Evolutionary conservation across 30 jellyfish, hydroid and myxozoan genomes (phyloP).

Genomic region (Nemopilema nomurai): DNA sequence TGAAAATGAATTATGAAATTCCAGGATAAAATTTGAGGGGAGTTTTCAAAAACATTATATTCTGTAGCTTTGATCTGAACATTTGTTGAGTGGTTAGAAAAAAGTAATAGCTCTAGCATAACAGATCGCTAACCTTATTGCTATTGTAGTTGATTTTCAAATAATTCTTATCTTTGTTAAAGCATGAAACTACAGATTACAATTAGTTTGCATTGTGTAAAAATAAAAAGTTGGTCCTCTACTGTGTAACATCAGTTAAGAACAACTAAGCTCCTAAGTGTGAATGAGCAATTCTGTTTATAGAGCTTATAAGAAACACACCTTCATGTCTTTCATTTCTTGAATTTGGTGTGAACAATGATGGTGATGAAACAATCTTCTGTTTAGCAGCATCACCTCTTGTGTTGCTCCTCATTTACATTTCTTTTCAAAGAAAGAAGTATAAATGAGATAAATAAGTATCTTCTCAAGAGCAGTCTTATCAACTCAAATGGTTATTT

Average conservation of each 20-base stretch:
- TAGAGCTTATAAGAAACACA: neutral
- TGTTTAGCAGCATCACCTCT: neutral
- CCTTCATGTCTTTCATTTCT: constrained; percentile 27
- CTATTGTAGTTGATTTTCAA: neutral
- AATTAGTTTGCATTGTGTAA: too few species aligned
- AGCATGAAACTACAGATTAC: neutral
- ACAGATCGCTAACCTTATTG: too few species aligned
- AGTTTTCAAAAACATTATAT: too few species aligned
- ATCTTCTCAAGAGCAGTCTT: neutral
- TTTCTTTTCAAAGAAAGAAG: neutral
- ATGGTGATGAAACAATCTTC: constrained; percentile 25
- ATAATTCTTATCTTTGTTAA: neutral
- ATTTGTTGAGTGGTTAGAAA: too few species aligned
- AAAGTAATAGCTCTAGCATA: too few species aligned
- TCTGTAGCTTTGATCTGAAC: too few species aligned
- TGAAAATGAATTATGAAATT: neutral
- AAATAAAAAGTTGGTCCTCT: too few species aligned
- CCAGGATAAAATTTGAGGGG: neutral
- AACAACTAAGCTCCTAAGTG: too few species aligned
- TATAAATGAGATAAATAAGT: too few species aligned
- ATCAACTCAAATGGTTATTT: neutral
- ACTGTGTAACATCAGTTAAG: too few species aligned
- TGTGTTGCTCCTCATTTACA: constrained; percentile 19
- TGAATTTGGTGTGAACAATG: constrained; percentile 54
- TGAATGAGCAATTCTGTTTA: too few species aligned